phyloP scores from a whole-genome alignment of 2,888 invertebrate species.

The Rhabditoides inermis region DNA sequence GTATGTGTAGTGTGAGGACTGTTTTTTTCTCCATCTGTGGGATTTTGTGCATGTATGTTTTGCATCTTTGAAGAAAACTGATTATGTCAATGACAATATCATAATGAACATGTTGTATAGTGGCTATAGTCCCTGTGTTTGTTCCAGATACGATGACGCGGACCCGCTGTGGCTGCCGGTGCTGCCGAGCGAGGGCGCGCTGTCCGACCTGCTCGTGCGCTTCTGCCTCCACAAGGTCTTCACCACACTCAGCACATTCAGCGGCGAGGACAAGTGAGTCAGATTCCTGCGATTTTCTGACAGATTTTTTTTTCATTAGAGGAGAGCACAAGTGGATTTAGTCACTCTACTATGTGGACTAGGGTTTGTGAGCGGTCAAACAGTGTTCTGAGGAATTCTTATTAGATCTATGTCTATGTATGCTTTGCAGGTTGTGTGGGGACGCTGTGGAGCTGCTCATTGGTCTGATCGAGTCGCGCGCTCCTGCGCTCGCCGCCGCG shows the following conservation, averaged over 20 bases:
- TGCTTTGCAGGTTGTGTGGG: conserved; percentile 16
- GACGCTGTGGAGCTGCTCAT: conserved; percentile 57
- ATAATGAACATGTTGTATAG: too few relatives aligned
- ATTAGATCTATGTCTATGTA: background rate
- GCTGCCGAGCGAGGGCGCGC: conserved; percentile 15
- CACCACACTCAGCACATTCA: conserved; percentile 57
- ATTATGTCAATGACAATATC: too few relatives aligned
- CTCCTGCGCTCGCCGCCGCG: conserved; percentile 18
- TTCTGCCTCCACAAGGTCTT: conserved; percentile 65
- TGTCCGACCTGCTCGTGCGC: conserved; percentile 22
- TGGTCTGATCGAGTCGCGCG: conserved; percentile 56
- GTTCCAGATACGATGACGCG: conserved; percentile 1
- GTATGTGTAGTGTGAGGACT: too few relatives aligned
- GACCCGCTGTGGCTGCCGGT: conserved; percentile 13
- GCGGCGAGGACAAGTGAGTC: conserved; percentile 32
- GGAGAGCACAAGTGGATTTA: background rate
- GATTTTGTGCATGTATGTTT: too few relatives aligned
- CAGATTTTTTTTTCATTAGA: background rate
- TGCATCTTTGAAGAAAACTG: too few relatives aligned
- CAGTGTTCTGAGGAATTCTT: too few relatives aligned
- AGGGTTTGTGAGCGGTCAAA: background rate
- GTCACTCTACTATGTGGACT: background rate
- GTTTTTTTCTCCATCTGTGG: too few relatives aligned
- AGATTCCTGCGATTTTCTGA: background rate
- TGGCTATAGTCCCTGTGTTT: background rate